Percentiles rank a stretch among this genome's conserved stretches.
phyloP scores from a whole-genome alignment of 2,113 vertebrate genomes.

The Emydocephalus ijimae region DNA sequence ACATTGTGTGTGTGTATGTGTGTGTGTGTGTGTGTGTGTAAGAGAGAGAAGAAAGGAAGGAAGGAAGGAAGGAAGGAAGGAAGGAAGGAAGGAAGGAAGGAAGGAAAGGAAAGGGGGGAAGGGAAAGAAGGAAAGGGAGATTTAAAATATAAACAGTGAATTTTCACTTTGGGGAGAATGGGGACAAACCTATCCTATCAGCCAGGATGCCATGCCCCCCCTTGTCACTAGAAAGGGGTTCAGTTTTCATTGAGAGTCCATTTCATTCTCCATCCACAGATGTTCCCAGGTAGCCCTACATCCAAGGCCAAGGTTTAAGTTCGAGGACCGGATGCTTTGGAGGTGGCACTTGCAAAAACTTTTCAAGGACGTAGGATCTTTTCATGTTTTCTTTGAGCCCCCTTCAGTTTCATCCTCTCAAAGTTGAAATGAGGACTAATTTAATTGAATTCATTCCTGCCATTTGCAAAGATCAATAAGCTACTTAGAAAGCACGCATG shows the following conservation, averaged over 20 bases:
- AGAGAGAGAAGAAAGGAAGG: background rate
- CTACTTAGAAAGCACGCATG: background rate
- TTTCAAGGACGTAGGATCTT: background rate
- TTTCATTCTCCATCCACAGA: background rate
- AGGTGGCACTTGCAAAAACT: no score
- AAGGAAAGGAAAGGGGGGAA: no score
- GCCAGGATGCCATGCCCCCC: background rate
- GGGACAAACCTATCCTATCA: background rate
- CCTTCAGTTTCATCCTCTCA: background rate
- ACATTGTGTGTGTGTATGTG: background rate
- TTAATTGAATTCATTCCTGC: background rate
- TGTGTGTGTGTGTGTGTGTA: background rate
- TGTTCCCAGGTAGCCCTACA: background rate
- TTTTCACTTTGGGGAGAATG: no score
- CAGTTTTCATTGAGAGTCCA: background rate
- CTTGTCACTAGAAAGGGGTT: background rate
- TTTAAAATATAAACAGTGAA: no score
- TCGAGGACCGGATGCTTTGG: background rate
- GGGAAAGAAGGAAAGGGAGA: background rate
- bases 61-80: no score
- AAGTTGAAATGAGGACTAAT: background rate
- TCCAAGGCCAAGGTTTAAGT: background rate
- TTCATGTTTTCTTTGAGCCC: background rate
- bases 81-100: no score
- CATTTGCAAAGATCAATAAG: background rate